Conservation (phyloP, 2,113 vertebrate genomes). For the Rattus rattus region DNA sequence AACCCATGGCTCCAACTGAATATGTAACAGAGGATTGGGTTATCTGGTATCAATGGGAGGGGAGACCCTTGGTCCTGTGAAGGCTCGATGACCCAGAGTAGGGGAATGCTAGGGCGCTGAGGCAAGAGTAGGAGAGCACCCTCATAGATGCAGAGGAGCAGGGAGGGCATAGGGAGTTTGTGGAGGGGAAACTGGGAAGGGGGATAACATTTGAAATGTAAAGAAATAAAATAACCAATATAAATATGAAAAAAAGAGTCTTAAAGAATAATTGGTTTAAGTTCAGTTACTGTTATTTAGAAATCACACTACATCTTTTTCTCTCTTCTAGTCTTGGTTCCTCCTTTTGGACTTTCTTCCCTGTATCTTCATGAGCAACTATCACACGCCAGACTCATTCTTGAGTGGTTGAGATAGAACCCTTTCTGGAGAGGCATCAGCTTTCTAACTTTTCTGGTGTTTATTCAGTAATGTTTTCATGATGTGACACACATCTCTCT, state of each 20-base stretch:
- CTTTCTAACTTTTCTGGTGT: not conserved
- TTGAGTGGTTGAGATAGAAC: not conserved
- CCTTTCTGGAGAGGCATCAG: not conserved
- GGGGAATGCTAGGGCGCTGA: too few relatives aligned
- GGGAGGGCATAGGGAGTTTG: too few relatives aligned
- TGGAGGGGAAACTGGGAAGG: too few relatives aligned
- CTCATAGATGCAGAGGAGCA: too few relatives aligned
- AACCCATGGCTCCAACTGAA: too few relatives aligned
- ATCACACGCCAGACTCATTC: not conserved
- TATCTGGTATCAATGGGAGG: too few relatives aligned
- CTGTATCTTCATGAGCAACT: not conserved
- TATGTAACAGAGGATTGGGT: too few relatives aligned
- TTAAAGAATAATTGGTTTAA: conserved; percentile 3
- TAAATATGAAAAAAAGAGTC: not conserved
- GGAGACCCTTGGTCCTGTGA: too few relatives aligned
- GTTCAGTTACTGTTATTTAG: not conserved
- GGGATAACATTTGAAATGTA: too few relatives aligned
- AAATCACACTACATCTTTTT: not conserved
- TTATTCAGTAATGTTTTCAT: not conserved
- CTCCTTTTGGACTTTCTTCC: not conserved
- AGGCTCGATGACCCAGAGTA: too few relatives aligned
- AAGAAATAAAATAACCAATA: too few relatives aligned
- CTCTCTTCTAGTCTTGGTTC: not conserved
- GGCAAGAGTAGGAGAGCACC: too few relatives aligned
- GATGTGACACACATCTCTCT: not conserved